phyloP scores from a whole-genome alignment of 2,888 invertebrate species.

The Xestobium rufovillosum region DNA sequence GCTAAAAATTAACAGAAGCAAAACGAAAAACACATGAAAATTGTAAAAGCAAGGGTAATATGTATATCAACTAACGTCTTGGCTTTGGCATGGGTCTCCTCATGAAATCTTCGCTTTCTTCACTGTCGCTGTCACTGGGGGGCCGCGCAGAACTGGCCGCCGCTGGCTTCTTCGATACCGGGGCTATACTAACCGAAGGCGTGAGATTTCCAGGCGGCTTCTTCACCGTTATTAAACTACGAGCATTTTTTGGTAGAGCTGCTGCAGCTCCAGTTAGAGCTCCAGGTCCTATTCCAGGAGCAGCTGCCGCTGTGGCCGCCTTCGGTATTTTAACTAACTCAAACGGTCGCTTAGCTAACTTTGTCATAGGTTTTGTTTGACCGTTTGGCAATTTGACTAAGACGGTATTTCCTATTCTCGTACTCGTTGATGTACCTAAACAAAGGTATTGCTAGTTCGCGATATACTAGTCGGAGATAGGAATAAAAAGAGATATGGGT shows the following conservation, averaged over 20 bases:
- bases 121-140: slow-evolving; percentile 36
- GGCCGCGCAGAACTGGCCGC: slow-evolving; percentile 24
- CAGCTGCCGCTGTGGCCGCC: slow-evolving; percentile 18
- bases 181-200: slow-evolving; percentile 47
- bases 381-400: slow-evolving; percentile 43
- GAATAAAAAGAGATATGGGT: too few species aligned
- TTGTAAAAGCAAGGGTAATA: slow-evolving; percentile 7
- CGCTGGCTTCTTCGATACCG: slow-evolving; percentile 35
- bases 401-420: slow-evolving; percentile 42
- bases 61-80: slow-evolving; percentile 2
- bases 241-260: slow-evolving; percentile 13
- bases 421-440: slow-evolving; percentile 33
- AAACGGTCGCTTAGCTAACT: slow-evolving; percentile 37
- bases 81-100: slow-evolving; percentile 24
- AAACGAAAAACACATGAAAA: slow-evolving; percentile 1
- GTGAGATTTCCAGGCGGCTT: slow-evolving; percentile 38
- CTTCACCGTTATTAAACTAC: slow-evolving; percentile 22
- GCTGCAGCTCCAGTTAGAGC: slow-evolving; percentile 20
- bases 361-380: slow-evolving; percentile 42
- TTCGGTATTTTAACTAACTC: slow-evolving; percentile 40
- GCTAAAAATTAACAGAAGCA: slow-evolving; percentile 13
- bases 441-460: too few species aligned
- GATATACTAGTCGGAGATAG: too few species aligned
- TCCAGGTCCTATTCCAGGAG: slow-evolving; percentile 21
- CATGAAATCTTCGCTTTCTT: too few species aligned